These are phyloP conservation scores for Acromyrmex heyeri DNA, from an alignment of 1,140 invertebrate genomes.

Conservation along the genomic window DNA sequence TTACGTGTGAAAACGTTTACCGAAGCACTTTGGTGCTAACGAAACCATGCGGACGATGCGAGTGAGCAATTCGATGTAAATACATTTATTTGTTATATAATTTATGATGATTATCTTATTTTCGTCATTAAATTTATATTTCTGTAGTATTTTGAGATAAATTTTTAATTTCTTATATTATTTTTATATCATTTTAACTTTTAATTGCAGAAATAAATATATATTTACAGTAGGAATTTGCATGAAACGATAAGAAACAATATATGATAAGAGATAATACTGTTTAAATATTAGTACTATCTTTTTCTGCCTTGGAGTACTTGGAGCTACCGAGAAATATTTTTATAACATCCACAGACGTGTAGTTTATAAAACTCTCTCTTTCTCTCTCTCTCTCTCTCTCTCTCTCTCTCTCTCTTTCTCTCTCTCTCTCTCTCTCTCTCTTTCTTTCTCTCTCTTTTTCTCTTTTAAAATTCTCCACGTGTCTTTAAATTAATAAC, in stretches of 20 bases:
- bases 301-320: constrained; percentile 28
- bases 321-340: constrained; percentile 35
- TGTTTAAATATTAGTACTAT: neutral
- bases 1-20: neutral
- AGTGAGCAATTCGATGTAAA: neutral
- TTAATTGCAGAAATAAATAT: constrained; percentile 7
- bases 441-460: too few relatives aligned
- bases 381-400: too few relatives aligned
- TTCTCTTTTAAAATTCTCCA: neutral
- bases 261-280: constrained; percentile 11
- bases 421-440: too few relatives aligned
- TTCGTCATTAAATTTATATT: neutral
- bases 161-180: neutral
- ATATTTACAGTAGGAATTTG: neutral
- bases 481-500: constrained; percentile 14
- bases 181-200: neutral
- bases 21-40: neutral
- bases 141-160: neutral
- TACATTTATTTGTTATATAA: neutral
- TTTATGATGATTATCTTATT: neutral
- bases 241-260: neutral
- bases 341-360: neutral
- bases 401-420: too few relatives aligned
- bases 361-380: neutral
- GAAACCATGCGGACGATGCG: constrained; percentile 12